Evolutionary conservation across 2,797 vertebrate species (phyloP), one percentile per base, ranked within the genome.

Genomic region (Gallinago solitaria): DNA sequence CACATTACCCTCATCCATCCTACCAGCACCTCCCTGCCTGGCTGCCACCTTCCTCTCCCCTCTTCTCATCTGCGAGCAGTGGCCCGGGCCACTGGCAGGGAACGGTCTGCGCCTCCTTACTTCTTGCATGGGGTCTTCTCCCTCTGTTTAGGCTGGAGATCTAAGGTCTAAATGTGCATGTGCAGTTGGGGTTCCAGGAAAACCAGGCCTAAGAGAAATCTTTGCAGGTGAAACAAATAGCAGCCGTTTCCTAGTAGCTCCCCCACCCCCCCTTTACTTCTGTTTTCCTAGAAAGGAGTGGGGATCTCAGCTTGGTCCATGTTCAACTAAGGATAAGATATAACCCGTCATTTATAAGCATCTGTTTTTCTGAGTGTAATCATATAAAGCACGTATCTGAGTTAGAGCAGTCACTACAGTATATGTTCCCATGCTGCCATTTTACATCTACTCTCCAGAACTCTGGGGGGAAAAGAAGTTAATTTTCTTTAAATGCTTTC

Each of bases 401-500:
- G 81, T 81, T 87, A 61, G 24, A 71, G 30, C 25, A 74, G 78
- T 91, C 87, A 61, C 60, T 63, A 37, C 1, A 1, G 24, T 59
- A 13, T 73, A 43, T 75, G 50, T 51, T 94, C 75, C 81, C 79
- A 56, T 83, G 83, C 54, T 95, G 56, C 70, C 73, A 90, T 95
- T 96, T 91, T 93, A 87, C 24, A 75, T 84, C 51, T 74, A 87
- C 27, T 75, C 33, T 47, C 68, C 67, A 81, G 64, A 95, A 90
- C 27, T 78, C 64, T 6, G 15, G 41, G 51, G 23, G 12, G 23
- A 9, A 33, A 83, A 68, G 59, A 68, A 68, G 74, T 92, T 94
- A 90, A 90, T 96, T 94, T 96, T 85, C 75, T 89, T 87, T 77
- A 89, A 92, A 91, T 33, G 28, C 41, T 92, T 89, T 87, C 60